Percentiles rank a stretch among this genome's conserved stretches.
Conservation (phyloP, 1,140 invertebrate species). For the Eriosoma lanigerum region DNA sequence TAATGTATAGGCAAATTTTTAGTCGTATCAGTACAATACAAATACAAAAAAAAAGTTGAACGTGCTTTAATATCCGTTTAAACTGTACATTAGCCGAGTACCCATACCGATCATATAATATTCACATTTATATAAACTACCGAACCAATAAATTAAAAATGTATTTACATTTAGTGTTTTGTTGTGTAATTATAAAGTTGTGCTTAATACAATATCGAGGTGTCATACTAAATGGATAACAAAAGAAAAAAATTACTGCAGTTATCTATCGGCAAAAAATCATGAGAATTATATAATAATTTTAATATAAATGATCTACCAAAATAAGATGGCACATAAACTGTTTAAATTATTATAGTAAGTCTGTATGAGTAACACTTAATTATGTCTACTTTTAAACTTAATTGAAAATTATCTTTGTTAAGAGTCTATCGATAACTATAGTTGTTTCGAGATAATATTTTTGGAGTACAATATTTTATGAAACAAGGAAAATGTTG, state of each 20-base stretch:
- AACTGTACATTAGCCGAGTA: slow-evolving; percentile 10
- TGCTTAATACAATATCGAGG: slow-evolving; percentile 42
- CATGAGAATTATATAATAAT: slow-evolving; percentile 8
- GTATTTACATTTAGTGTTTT: slow-evolving; percentile 40
- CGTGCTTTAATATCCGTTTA: not conserved
- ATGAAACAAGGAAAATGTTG: slow-evolving; percentile 45
- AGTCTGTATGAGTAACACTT: slow-evolving; percentile 3
- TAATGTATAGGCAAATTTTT: slow-evolving; percentile 8
- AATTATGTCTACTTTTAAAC: not conserved
- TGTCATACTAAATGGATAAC: slow-evolving; percentile 30
- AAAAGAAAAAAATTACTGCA: not conserved
- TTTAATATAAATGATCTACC: slow-evolving; percentile 17
- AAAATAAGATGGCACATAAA: slow-evolving; percentile 18
- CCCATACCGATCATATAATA: slow-evolving; percentile 29
- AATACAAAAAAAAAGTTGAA: slow-evolving; percentile 34
- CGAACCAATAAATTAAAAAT: slow-evolving; percentile 16
- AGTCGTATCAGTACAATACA: slow-evolving; percentile 23
- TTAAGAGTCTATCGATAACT: not conserved
- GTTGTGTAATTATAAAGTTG: slow-evolving; percentile 36
- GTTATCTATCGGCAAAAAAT: not conserved
- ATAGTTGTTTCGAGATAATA: not conserved
- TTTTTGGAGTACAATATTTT: slow-evolving; percentile 38
- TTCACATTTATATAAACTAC: slow-evolving; percentile 6
- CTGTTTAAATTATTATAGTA: slow-evolving; percentile 5
- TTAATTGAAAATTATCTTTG: not conserved